Base-by-base conservation (phyloP, 2,797 vertebrate genomes). In the Zalophus californianus region DNA sequence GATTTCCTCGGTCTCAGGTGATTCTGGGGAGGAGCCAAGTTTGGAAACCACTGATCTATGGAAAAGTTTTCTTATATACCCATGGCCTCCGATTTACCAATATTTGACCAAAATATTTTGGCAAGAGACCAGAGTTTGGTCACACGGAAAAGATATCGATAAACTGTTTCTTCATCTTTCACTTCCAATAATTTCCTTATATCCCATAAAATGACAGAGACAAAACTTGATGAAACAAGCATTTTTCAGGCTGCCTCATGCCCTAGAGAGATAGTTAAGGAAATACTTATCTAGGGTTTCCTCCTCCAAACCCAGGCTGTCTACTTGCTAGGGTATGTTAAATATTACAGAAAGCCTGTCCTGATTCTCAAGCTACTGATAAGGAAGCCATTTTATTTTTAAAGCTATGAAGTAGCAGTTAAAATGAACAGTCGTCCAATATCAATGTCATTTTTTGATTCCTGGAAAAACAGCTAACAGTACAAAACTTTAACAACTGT, bases 261-360 rank as follows among this genome's bases (percentile, higher is more conserved):
- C 77, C 92, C 95, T 98, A 97, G 97, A 93, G 92, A 92, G 27
- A 23, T 4, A 96, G 96, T 88, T 78, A 8, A 97, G 95, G 94
- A 98, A 98, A 96, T 52, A 0, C 97, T 97, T 98, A 98, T 98
- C 98, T 94, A 96, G 93, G 58, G 64, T 95, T 97, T 97, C 78
- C 96, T 98, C 97, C 94, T 97, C 96, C 97, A 97, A 98, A 98
- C 82, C 94, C 95, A 62, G 4, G 52, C 95, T 91, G 93, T 97
- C 97, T 98, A 96, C 87, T 97, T 94, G 6, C 0, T 87, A 83
- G 86, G 1, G 29, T 44, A 80, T 41, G 84, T 70, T 96, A 95
- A 98, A 93, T 29, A 48, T 90, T 89, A 86, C 92, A 97, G 93
- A 97, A 98, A 96, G 70, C 94, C 86, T 5, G 2, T 62, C 68